Evolutionary conservation across 2,113 vertebrate genomes (phyloP).

Genomic region (Vidua macroura): DNA sequence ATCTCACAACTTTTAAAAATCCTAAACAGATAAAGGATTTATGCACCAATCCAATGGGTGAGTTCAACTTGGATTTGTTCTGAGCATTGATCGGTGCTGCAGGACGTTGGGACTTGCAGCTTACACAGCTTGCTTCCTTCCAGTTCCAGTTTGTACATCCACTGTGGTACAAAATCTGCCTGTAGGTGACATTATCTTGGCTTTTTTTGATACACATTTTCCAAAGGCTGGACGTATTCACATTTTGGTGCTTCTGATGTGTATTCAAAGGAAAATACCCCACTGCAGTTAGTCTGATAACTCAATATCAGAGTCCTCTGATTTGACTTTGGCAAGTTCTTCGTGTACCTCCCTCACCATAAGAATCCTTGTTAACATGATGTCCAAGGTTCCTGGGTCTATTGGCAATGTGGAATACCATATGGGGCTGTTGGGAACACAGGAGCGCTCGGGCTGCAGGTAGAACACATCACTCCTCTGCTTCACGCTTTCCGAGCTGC

Average conservation of each 20-base stretch:
- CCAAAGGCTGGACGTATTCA: constrained; percentile 76
- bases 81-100: constrained; percentile 45
- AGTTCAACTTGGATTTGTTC: constrained; percentile 69
- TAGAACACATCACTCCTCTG: constrained; percentile 94
- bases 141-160: constrained; percentile 72
- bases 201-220: constrained; percentile 51
- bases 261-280: constrained; percentile 67
- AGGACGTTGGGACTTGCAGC: constrained; percentile 48
- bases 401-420: constrained; percentile 93
- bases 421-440: constrained; percentile 94
- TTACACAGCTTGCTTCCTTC: constrained; percentile 64
- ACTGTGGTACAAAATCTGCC: constrained; percentile 63
- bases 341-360: constrained; percentile 90
- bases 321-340: constrained; percentile 81
- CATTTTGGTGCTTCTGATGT: constrained; percentile 78
- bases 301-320: constrained; percentile 82
- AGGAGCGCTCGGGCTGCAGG: constrained; percentile 93
- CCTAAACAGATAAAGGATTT: constrained; percentile 73
- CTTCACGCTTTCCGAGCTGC: constrained; percentile 93
- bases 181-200: constrained; percentile 54
- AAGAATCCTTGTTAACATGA: constrained; percentile 93
- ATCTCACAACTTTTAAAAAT: constrained; percentile 69
- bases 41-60: constrained; percentile 69
- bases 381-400: constrained; percentile 88
- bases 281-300: constrained; percentile 76